Base-by-base conservation (phyloP, 2,888 invertebrate genomes). In the Platynereis dumerilii region DNA sequence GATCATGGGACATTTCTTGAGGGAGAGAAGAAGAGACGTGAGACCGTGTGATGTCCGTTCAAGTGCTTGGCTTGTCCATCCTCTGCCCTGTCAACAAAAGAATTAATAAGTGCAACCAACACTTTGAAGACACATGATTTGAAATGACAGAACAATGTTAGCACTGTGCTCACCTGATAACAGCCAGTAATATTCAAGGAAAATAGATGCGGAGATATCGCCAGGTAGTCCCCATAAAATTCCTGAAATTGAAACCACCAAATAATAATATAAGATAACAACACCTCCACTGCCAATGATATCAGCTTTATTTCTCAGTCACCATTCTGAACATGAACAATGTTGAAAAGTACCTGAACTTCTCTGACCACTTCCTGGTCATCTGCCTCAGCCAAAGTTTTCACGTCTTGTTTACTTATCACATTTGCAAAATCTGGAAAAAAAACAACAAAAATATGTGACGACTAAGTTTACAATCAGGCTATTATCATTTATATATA, bases 281-380 rank as follows among this genome's bases (percentile, higher is more conserved):
- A n/a, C n/a, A n/a, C n/a, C n/a, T n/a, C n/a, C n/a, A n/a, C n/a
- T n/a, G n/a, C n/a, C n/a, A n/a, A n/a, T n/a, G n/a, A n/a, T n/a
- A n/a, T n/a, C n/a, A n/a, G n/a, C n/a, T n/a, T n/a, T 34, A 34
- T 34, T 7, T 34, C 34, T n/a, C n/a, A n/a, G n/a, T n/a, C 34
- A 34, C 5, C 34, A 34, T 7, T 7, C 34, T 5, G 34, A 34
- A 34, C 34, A 34, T 34, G 7, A 34, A 34, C 7, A 34, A 34
- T 34, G 34, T 7, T 12, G 12, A 34, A 48, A 12, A 26, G 27
- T 68, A 85, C 84, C 80, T 85, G 86, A 0, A 98, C 91, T 86
- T 97, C 97, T 70, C 96, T 87, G 17, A 99, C 98, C 0, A 94
- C 91, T 87, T 99, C 99, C 82, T 96, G 94, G 84, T 98, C 97